A percentile compares a stretch with the other conserved stretches of the same genome.
phyloP scores from a whole-genome alignment of 35 echinoderm and acorn worm species.

The Eucidaris tribuloides region DNA sequence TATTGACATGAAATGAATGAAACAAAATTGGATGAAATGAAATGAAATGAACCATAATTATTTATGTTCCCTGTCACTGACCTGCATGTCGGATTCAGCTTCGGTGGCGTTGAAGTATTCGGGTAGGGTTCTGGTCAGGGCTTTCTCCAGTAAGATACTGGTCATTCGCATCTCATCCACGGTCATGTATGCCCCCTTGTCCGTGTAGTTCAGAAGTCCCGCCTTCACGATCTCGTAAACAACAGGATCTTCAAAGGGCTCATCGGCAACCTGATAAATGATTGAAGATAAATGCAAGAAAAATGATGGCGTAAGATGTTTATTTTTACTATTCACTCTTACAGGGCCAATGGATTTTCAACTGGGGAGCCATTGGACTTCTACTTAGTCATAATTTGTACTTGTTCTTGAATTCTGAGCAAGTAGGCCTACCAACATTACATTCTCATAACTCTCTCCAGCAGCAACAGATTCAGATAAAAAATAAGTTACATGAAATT shows the following conservation, averaged over 20 bases:
- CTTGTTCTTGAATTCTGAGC: too few species aligned
- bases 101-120: slow-evolving; percentile 31
- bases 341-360: too few species aligned
- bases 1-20: background rate
- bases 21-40: background rate
- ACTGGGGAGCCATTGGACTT: too few species aligned
- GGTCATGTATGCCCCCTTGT: slow-evolving; percentile 56
- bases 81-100: slow-evolving; percentile 59
- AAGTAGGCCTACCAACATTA: too few species aligned
- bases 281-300: too few species aligned
- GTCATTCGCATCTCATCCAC: slow-evolving; percentile 71
- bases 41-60: background rate
- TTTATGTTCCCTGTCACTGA: too few species aligned
- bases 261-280: slow-evolving; percentile 43
- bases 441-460: too few species aligned
- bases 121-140: slow-evolving; percentile 43
- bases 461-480: too few species aligned
- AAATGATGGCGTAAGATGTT: too few species aligned
- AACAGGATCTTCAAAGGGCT: slow-evolving; percentile 1
- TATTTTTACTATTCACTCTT: too few species aligned
- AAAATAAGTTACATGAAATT: too few species aligned
- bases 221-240: slow-evolving; percentile 28
- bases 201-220: slow-evolving; percentile 47
- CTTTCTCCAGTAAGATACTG: slow-evolving; percentile 48
- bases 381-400: too few species aligned